phyloP scores from a whole-genome alignment of 35 echinoderm and acorn worm genomes.

The Strongylocentrotus purpuratus region DNA sequence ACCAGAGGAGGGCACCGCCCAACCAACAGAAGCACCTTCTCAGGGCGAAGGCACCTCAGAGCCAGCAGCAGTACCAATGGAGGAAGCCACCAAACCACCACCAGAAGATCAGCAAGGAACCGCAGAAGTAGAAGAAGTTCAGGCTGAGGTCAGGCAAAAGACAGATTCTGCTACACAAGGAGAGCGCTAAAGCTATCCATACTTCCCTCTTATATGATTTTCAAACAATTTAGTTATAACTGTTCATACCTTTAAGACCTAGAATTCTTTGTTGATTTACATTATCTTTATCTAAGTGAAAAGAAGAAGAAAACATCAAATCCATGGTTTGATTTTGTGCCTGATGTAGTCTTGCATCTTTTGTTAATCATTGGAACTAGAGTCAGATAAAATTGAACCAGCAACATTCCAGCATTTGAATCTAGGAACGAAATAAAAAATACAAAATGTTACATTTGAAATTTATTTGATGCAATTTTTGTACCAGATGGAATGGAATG shows the following conservation, averaged over 20 bases:
- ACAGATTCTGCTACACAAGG: slow-evolving; percentile 72
- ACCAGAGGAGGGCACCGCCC: not conserved
- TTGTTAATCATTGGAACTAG: not conserved
- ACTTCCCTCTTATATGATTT: not conserved
- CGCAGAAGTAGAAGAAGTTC: not conserved
- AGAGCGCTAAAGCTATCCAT: not conserved
- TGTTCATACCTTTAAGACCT: not conserved
- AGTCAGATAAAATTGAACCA: not conserved
- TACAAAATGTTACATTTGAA: not conserved
- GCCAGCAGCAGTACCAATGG: not conserved
- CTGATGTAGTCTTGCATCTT: not conserved
- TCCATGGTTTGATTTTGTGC: not conserved
- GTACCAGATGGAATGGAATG: not conserved
- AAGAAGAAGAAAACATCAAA: not conserved
- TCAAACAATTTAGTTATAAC: not conserved
- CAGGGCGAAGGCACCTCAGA: slow-evolving; percentile 1
- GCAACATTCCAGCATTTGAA: not conserved
- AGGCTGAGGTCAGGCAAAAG: slow-evolving; percentile 53
- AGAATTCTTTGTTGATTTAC: not conserved
- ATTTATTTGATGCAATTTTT: not conserved
- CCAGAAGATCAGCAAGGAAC: not conserved
- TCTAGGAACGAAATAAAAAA: not conserved
- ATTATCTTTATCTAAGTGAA: not conserved
- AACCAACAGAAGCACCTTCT: not conserved
- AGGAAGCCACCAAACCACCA: not conserved